Evolutionary conservation across 2,113 vertebrate genomes (phyloP).

Genomic region (Microtus ochrogaster): DNA sequence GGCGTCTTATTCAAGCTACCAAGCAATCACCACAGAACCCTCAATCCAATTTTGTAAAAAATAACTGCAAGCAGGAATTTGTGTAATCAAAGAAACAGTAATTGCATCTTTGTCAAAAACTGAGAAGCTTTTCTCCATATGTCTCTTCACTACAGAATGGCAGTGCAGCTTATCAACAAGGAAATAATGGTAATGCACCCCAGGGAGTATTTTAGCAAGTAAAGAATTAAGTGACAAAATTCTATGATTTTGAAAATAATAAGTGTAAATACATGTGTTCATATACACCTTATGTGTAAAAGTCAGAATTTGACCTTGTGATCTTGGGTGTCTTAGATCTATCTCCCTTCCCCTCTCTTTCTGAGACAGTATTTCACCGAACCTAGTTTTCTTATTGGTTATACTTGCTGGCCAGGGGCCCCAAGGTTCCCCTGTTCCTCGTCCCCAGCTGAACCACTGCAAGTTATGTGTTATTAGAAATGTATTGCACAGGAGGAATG

Average conservation of each 20-base stretch:
- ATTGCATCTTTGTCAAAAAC: background rate
- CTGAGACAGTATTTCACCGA: background rate
- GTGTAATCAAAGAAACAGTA: background rate
- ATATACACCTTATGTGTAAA: background rate
- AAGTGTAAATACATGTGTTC: background rate
- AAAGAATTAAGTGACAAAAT: background rate
- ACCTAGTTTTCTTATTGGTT: background rate
- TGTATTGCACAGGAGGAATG: background rate
- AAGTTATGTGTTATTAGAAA: background rate
- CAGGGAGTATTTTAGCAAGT: background rate
- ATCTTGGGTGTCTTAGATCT: background rate
- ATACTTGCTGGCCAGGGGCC: background rate
- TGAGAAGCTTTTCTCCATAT: background rate
- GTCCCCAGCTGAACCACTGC: background rate
- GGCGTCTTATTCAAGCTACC: background rate
- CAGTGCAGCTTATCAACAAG: background rate
- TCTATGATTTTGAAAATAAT: background rate
- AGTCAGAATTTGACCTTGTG: background rate
- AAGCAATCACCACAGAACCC: background rate
- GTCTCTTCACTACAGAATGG: background rate
- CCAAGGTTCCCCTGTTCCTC: background rate
- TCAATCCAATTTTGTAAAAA: background rate
- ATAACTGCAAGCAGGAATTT: background rate
- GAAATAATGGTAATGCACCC: background rate
- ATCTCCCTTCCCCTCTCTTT: background rate